phyloP scores from a whole-genome alignment of 2,888 invertebrate species.

The Rapana venosa region DNA sequence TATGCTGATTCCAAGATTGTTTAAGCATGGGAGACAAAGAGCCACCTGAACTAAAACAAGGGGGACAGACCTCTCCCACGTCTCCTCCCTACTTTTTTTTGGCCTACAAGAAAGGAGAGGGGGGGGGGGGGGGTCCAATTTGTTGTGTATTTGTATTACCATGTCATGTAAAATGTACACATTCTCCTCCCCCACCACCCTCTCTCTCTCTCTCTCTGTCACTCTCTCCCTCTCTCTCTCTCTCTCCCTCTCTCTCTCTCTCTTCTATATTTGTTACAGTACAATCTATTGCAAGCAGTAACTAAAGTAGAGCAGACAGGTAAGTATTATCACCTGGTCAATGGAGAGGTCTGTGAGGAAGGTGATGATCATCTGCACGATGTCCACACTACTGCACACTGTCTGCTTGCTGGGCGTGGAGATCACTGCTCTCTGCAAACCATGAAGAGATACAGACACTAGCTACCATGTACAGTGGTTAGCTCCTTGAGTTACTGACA shows the following conservation, averaged over 20 bases:
- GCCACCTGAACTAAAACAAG: not conserved
- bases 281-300: no score
- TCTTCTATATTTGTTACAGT: not conserved
- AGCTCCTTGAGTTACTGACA: no score
- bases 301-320: no score
- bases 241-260: not conserved
- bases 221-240: not conserved
- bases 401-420: slow-evolving; percentile 62
- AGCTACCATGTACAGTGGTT: no score
- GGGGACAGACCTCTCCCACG: no score
- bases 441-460: not conserved
- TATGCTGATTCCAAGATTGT: not conserved
- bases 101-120: no score
- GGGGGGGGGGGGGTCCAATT: no score
- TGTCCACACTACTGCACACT: slow-evolving; percentile 57
- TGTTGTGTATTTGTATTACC: no score
- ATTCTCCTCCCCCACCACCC: no score
- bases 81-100: no score
- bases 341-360: slow-evolving; percentile 71
- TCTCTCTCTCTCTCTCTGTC: not conserved
- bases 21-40: not conserved
- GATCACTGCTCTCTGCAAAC: slow-evolving; percentile 41
- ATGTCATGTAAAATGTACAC: not conserved
- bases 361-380: slow-evolving; percentile 59
- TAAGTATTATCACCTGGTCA: slow-evolving; percentile 61